These are phyloP conservation scores for Varanus komodoensis DNA, from an alignment of 2,113 vertebrate genomes.

Conservation along the genomic window DNA sequence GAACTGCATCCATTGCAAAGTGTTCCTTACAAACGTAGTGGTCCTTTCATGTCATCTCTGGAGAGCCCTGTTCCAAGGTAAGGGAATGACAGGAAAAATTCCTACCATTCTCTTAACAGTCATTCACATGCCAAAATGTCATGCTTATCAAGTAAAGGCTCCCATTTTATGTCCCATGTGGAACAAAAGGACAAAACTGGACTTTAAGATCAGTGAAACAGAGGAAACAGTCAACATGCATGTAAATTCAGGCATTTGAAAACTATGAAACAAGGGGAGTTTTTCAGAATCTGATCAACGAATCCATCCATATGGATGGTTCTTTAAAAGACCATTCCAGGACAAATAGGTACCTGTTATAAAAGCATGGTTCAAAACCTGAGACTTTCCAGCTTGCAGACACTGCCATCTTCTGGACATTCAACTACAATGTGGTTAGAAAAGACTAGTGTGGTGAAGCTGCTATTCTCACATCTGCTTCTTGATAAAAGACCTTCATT, in stretches of 20 bases:
- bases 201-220: background rate
- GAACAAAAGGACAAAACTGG: background rate
- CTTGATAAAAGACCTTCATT: background rate
- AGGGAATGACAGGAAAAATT: no score
- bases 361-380: background rate
- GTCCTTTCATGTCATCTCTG: background rate
- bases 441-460: background rate
- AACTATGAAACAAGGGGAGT: no score
- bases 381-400: background rate
- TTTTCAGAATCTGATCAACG: background rate
- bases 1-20: background rate
- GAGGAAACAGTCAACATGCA: background rate
- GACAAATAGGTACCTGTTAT: background rate
- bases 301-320: background rate
- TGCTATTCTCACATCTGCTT: background rate
- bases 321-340: background rate
- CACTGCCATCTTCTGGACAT: conserved; percentile 8
- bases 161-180: background rate
- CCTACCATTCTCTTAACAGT: no score
- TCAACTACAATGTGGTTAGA: background rate
- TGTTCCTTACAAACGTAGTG: background rate
- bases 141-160: background rate
- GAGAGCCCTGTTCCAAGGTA: background rate
- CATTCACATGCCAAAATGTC: background rate
- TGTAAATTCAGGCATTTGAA: no score